phyloP scores from a whole-genome alignment of 2,888 invertebrate genomes.

The Cephus sareptanus region DNA sequence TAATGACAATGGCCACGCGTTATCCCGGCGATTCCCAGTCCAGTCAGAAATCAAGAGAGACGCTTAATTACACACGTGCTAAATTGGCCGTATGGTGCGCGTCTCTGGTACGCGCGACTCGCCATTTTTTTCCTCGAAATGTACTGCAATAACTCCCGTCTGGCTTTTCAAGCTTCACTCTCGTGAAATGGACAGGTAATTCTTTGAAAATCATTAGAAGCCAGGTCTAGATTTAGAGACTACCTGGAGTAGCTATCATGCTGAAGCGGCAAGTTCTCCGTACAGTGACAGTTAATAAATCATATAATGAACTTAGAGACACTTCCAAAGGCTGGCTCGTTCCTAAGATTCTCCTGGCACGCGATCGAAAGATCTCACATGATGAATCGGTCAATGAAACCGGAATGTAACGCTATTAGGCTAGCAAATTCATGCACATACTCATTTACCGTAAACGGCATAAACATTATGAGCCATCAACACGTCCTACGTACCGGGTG shows the following conservation, averaged over 20 bases:
- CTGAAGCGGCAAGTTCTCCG: background rate
- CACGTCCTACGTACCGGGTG: background rate
- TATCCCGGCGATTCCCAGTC: constrained; percentile 8
- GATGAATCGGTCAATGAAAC: background rate
- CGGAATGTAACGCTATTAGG: background rate
- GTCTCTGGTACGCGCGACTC: constrained; percentile 17
- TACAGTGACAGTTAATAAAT: background rate
- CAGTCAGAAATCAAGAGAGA: constrained; percentile 51
- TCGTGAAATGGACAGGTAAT: background rate
- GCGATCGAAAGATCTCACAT: background rate
- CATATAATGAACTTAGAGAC: background rate
- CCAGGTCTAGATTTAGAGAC: background rate
- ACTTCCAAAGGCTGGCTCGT: background rate
- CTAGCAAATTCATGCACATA: background rate
- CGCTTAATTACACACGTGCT: constrained; percentile 50
- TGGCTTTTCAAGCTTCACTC: constrained; percentile 3
- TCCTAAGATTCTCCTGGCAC: background rate
- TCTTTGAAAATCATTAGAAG: background rate
- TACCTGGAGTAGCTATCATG: background rate
- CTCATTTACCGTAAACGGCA: background rate
- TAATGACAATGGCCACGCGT: background rate
- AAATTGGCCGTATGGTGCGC: constrained; percentile 30
- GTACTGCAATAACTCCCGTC: constrained; percentile 36
- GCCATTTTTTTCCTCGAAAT: constrained; percentile 42
- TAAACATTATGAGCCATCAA: background rate